Evolutionary conservation across 1,140 invertebrate species (phyloP).

Genomic region (Galleria mellonella): DNA sequence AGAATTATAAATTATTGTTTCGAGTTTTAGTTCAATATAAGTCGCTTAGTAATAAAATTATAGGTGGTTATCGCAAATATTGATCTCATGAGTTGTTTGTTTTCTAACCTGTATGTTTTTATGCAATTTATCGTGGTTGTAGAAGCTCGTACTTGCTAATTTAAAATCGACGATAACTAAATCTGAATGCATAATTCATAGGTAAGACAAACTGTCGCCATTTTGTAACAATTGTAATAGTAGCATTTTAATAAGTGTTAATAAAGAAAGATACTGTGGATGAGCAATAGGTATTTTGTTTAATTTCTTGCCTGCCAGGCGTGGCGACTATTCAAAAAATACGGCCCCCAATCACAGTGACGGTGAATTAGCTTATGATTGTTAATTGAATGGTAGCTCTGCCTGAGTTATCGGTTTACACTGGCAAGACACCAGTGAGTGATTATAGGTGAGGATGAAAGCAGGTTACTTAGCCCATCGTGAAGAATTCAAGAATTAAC

Average conservation of each 20-base stretch:
- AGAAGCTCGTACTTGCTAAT: conserved; percentile 12
- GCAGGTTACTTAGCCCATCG: too few relatives aligned
- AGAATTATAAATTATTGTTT: neutral
- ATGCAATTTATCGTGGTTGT: conserved; percentile 14
- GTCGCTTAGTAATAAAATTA: too few relatives aligned
- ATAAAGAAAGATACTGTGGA: conserved; percentile 33
- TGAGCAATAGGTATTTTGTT: too few relatives aligned
- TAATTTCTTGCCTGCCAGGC: too few relatives aligned
- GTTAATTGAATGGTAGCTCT: too few relatives aligned
- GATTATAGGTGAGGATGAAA: too few relatives aligned
- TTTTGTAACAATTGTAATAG: conserved; percentile 44
- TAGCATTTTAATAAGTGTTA: conserved; percentile 54
- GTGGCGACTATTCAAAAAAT: too few relatives aligned
- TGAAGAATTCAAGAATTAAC: too few relatives aligned
- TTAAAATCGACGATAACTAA: conserved; percentile 17
- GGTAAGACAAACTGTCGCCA: conserved; percentile 22
- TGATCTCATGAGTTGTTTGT: conserved; percentile 28
- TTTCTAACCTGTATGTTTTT: conserved; percentile 8
- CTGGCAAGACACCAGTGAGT: too few relatives aligned
- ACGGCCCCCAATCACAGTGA: too few relatives aligned
- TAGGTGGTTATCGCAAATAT: neutral
- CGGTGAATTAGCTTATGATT: too few relatives aligned
- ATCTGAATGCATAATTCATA: conserved; percentile 21
- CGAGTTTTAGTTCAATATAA: neutral
- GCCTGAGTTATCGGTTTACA: too few relatives aligned